Evolutionary conservation across 2,113 vertebrate genomes (phyloP).

Genomic region (Amphilophus citrinellus): DNA sequence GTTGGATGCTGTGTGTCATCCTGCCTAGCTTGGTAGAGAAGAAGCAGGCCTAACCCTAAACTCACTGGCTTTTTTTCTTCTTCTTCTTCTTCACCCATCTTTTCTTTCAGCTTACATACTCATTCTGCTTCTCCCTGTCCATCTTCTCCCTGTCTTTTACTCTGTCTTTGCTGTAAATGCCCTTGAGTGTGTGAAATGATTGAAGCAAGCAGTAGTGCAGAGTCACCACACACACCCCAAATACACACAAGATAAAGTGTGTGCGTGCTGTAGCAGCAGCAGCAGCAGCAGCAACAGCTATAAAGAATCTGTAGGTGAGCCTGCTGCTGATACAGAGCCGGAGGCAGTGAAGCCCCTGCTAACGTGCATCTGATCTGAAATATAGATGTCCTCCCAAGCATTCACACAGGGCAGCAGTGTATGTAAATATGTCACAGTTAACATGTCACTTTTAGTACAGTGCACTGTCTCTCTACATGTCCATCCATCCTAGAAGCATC

Average conservation of each 20-base stretch:
- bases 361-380: constrained; percentile 33
- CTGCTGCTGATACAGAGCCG: constrained; percentile 28
- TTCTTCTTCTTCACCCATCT: neutral
- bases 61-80: neutral
- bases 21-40: constrained; percentile 13
- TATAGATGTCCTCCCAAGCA: constrained; percentile 21
- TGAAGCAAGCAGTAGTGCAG: constrained; percentile 40
- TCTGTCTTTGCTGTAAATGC: constrained; percentile 29
- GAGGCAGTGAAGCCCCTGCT: constrained; percentile 18
- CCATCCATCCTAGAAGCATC: constrained; percentile 40
- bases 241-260: constrained; percentile 13
- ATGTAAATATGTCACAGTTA: constrained; percentile 38
- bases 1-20: constrained; percentile 23
- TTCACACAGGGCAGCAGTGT: constrained; percentile 1
- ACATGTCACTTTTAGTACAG: neutral
- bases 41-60: constrained; percentile 9
- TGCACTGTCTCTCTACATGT: neutral
- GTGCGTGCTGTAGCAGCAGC: neutral
- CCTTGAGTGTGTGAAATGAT: constrained; percentile 55
- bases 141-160: neutral
- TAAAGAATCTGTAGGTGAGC: constrained; percentile 35
- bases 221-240: constrained; percentile 24
- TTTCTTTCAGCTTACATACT: neutral
- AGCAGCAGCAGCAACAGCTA: neutral
- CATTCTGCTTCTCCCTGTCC: neutral